phyloP scores from a whole-genome alignment of 2,113 vertebrate genomes.

The Otus sunia region DNA sequence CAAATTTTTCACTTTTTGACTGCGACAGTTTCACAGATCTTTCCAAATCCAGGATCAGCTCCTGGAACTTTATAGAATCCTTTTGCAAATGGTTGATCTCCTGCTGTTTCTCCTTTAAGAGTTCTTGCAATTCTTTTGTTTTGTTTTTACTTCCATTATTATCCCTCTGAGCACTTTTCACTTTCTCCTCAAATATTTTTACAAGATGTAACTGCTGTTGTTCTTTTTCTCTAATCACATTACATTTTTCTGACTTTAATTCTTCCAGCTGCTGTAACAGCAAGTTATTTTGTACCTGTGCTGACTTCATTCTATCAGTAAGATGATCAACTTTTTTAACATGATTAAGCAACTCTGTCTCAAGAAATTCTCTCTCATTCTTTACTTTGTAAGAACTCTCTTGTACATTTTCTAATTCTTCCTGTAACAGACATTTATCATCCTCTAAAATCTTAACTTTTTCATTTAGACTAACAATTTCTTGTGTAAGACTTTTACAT shows the following conservation, averaged over 20 bases:
- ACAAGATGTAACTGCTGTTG: constrained; percentile 80
- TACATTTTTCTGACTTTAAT: constrained; percentile 71
- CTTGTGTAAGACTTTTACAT: constrained; percentile 64
- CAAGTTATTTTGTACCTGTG: constrained; percentile 75
- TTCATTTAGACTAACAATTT: constrained; percentile 78
- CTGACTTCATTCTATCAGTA: constrained; percentile 68
- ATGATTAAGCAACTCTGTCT: constrained; percentile 81
- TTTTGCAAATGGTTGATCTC: constrained; percentile 86
- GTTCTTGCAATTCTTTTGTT: constrained; percentile 84
- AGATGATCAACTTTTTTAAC: constrained; percentile 79
- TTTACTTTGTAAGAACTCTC: constrained; percentile 84
- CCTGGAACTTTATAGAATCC: constrained; percentile 86
- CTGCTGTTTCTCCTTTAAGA: constrained; percentile 87
- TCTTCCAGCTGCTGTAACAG: constrained; percentile 74
- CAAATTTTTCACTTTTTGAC: constrained; percentile 60
- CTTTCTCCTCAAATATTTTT: constrained; percentile 81
- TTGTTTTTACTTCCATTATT: constrained; percentile 79
- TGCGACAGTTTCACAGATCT: constrained; percentile 74
- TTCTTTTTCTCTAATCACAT: constrained; percentile 77
- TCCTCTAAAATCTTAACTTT: constrained; percentile 86
- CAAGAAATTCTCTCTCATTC: constrained; percentile 86
- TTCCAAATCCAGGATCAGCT: constrained; percentile 83
- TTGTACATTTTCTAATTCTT: constrained; percentile 85
- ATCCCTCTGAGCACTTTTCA: constrained; percentile 79
- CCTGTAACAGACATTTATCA: constrained; percentile 84